Evolutionary conservation across 2,888 invertebrate genomes (phyloP).

Genomic region (Heliconius erato): DNA sequence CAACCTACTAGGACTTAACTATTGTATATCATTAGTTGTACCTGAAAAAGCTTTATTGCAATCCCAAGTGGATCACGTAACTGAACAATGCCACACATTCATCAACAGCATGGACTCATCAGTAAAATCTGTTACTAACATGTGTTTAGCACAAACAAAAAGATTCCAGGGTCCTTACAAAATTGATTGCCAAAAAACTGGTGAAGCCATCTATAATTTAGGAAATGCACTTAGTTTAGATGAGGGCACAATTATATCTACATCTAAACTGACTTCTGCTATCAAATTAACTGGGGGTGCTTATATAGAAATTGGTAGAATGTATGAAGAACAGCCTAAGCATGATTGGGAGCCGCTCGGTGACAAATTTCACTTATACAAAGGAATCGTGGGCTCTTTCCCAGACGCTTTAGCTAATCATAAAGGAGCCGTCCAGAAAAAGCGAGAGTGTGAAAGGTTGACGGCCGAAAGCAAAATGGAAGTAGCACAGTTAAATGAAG

Average conservation of each 20-base stretch:
- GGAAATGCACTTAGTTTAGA: constrained; percentile 94
- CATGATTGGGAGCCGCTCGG: constrained; percentile 95
- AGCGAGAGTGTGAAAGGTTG: constrained; percentile 94
- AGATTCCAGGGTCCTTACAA: constrained; percentile 94
- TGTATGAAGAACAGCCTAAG: constrained; percentile 96
- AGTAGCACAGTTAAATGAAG: constrained; percentile 91
- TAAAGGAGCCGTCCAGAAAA: constrained; percentile 95
- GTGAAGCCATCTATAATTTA: constrained; percentile 93
- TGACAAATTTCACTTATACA: constrained; percentile 97
- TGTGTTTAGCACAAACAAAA: constrained; percentile 94
- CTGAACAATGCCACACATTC: constrained; percentile 93
- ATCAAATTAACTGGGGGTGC: constrained; percentile 94
- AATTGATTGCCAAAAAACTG: constrained; percentile 95
- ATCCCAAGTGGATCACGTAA: constrained; percentile 91
- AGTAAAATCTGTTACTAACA: constrained; percentile 92
- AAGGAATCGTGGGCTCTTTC: constrained; percentile 95
- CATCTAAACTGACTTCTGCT: constrained; percentile 91
- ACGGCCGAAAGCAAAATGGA: constrained; percentile 93
- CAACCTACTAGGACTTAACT: constrained; percentile 94
- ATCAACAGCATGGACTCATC: constrained; percentile 94
- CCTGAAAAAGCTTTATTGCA: constrained; percentile 92
- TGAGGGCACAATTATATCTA: constrained; percentile 87
- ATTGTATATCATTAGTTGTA: constrained; percentile 95
- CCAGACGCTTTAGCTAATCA: constrained; percentile 96
- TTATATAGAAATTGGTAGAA: constrained; percentile 94